Evolutionary conservation across 2,797 vertebrate species (phyloP).

Genomic region (Enoplosus armatus): DNA sequence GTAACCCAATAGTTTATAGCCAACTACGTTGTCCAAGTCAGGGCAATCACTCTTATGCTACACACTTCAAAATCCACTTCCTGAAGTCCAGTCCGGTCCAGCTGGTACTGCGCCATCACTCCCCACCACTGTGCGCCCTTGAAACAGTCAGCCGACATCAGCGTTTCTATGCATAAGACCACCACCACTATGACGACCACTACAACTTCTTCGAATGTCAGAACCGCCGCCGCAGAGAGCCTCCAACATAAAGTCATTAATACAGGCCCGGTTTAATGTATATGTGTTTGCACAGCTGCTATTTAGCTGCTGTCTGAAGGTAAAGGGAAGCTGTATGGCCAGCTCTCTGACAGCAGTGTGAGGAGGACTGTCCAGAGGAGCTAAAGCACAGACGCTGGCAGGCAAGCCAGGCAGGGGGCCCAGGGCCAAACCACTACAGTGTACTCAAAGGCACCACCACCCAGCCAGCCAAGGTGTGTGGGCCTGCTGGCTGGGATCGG

Average conservation of each 20-base stretch:
- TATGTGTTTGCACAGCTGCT: slow-evolving; percentile 85
- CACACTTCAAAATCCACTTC: slow-evolving; percentile 73
- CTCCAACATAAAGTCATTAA: slow-evolving; percentile 82
- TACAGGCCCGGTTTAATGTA: slow-evolving; percentile 73
- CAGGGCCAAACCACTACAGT: slow-evolving; percentile 83
- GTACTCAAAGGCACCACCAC: slow-evolving; percentile 81
- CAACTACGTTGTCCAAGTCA: slow-evolving; percentile 69
- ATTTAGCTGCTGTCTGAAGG: slow-evolving; percentile 68
- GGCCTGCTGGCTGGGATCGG: slow-evolving; percentile 71
- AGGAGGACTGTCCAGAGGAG: slow-evolving; percentile 73
- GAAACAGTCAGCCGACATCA: slow-evolving; percentile 69
- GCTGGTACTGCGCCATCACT: slow-evolving; percentile 67
- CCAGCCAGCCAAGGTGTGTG: slow-evolving; percentile 86
- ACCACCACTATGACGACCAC: slow-evolving; percentile 69
- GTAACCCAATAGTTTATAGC: slow-evolving; percentile 66
- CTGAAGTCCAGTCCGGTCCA: slow-evolving; percentile 66
- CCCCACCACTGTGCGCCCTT: slow-evolving; percentile 60
- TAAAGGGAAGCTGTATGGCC: slow-evolving; percentile 64
- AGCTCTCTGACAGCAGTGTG: slow-evolving; percentile 59
- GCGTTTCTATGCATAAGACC: slow-evolving; percentile 74
- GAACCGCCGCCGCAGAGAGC: slow-evolving; percentile 48
- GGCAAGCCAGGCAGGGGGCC: slow-evolving; percentile 63
- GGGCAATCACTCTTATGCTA: slow-evolving; percentile 57
- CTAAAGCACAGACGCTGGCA: slow-evolving; percentile 62
- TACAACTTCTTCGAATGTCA: slow-evolving; percentile 71